These are phyloP conservation scores for Pseudomugil tenellus DNA, from an alignment of 2,797 vertebrate species.

Conservation along the genomic window DNA sequence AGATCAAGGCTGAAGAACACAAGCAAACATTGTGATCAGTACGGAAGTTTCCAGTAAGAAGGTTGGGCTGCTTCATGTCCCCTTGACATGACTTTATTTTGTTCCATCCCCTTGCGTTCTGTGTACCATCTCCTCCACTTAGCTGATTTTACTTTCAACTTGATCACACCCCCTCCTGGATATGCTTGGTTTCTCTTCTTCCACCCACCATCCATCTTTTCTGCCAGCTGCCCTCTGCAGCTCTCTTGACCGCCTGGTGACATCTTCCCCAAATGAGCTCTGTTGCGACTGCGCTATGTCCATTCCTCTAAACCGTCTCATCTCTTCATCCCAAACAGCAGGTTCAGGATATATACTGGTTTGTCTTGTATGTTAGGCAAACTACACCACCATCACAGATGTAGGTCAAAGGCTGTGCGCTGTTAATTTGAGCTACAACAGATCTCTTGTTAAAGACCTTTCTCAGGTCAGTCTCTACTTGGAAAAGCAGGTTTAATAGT, in stretches of 20 bases:
- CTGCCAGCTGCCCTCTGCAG: slow-evolving; percentile 1
- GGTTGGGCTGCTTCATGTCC: neutral
- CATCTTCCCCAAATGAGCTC: neutral
- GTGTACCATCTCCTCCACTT: slow-evolving; percentile 8
- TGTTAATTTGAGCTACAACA: slow-evolving; percentile 17
- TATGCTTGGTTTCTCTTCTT: slow-evolving; percentile 7
- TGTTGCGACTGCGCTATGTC: neutral
- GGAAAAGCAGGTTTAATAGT: slow-evolving; percentile 3
- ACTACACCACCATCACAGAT: neutral
- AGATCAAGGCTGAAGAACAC: neutral
- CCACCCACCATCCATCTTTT: neutral
- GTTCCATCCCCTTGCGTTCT: slow-evolving; percentile 10
- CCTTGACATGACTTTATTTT: neutral
- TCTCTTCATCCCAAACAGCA: neutral
- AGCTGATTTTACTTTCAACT: neutral
- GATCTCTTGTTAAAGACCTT: slow-evolving; percentile 18
- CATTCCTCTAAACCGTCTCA: neutral
- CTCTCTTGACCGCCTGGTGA: slow-evolving; percentile 24
- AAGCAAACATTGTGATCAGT: neutral
- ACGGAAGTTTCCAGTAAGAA: neutral
- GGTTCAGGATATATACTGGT: neutral
- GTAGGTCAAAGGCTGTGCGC: slow-evolving; percentile 5
- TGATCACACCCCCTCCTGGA: slow-evolving; percentile 2
- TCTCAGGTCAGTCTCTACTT: slow-evolving; percentile 5
- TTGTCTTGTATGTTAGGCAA: slow-evolving; percentile 4